Percentiles rank a stretch among this genome's conserved stretches.
Evolutionary conservation across 2,113 vertebrate genomes (phyloP).

Genomic region (Corynorhinus townsendii): DNA sequence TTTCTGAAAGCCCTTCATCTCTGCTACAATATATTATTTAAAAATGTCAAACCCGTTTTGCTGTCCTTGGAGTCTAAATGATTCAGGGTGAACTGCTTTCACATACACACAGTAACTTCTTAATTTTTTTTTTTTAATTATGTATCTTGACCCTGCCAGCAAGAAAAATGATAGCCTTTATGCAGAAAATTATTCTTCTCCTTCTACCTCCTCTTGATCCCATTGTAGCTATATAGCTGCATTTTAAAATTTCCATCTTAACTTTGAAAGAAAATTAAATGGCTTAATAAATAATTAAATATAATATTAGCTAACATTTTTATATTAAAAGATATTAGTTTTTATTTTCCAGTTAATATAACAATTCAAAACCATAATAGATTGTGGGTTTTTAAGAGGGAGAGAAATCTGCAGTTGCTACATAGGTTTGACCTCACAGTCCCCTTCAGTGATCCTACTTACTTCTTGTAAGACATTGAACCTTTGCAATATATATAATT

Average conservation of each 20-base stretch:
- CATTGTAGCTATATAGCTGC: background rate
- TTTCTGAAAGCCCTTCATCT: slow-evolving; percentile 78
- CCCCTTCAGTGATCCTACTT: background rate
- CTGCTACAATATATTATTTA: slow-evolving; percentile 80
- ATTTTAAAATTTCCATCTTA: background rate
- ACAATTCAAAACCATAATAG: background rate
- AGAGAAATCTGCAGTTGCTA: background rate
- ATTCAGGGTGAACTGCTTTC: slow-evolving; percentile 65
- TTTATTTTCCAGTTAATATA: background rate
- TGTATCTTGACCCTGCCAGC: slow-evolving; percentile 21
- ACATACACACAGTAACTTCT: slow-evolving; percentile 56
- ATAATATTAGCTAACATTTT: background rate
- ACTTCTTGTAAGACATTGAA: background rate
- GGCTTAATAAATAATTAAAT: background rate
- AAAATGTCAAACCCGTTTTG: slow-evolving; percentile 80
- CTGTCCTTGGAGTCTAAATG: slow-evolving; percentile 72
- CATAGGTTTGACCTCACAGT: background rate
- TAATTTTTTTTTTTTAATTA: slow-evolving; percentile 69
- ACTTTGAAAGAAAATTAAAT: background rate
- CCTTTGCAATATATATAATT: background rate
- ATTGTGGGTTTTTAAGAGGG: background rate
- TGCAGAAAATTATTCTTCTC: background rate
- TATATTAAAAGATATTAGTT: background rate
- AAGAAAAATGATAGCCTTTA: background rate
- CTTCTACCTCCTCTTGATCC: background rate